phyloP scores from a whole-genome alignment of 2,888 invertebrate genomes.

The Rhagonycha lutea region DNA sequence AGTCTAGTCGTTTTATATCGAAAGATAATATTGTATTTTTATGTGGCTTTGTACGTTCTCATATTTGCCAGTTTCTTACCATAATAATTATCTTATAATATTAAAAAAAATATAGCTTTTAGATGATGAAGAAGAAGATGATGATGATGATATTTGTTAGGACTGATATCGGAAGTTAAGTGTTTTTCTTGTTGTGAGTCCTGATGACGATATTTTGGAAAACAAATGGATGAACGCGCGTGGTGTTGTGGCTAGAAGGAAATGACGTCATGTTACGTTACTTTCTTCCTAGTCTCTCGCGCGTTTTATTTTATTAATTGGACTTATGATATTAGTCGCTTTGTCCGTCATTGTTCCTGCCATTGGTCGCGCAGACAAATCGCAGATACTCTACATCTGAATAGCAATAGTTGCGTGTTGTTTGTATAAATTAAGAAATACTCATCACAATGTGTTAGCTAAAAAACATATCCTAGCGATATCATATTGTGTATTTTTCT shows the following conservation, averaged over 20 bases:
- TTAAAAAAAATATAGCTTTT: conserved; percentile 26
- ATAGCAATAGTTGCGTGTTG: conserved; percentile 54
- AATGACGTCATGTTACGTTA: not conserved
- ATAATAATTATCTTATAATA: conserved; percentile 30
- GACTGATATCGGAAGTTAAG: conserved; percentile 51
- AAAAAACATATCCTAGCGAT: conserved; percentile 38
- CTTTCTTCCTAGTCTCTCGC: conserved; percentile 36
- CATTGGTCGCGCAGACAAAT: conserved; percentile 49
- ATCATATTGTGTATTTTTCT: conserved; percentile 23
- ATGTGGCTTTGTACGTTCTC: conserved; percentile 54
- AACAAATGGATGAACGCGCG: conserved; percentile 39
- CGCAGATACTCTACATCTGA: conserved; percentile 48
- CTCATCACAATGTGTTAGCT: conserved; percentile 44
- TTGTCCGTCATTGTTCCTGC: conserved; percentile 58
- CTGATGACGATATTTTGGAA: conserved; percentile 38
- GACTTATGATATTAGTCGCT: conserved; percentile 47
- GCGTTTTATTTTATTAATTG: conserved; percentile 16
- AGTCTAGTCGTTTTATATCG: conserved; percentile 56
- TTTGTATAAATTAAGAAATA: conserved; percentile 16
- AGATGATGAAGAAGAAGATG: conserved; percentile 29
- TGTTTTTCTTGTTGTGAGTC: conserved; percentile 54
- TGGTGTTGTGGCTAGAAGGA: conserved; percentile 49
- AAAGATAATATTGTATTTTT: conserved; percentile 53
- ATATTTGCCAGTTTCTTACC: conserved; percentile 37
- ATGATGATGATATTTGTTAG: conserved; percentile 47